phyloP scores from a whole-genome alignment of 2,888 invertebrate genomes.

The Troides oblongomaculatus region DNA sequence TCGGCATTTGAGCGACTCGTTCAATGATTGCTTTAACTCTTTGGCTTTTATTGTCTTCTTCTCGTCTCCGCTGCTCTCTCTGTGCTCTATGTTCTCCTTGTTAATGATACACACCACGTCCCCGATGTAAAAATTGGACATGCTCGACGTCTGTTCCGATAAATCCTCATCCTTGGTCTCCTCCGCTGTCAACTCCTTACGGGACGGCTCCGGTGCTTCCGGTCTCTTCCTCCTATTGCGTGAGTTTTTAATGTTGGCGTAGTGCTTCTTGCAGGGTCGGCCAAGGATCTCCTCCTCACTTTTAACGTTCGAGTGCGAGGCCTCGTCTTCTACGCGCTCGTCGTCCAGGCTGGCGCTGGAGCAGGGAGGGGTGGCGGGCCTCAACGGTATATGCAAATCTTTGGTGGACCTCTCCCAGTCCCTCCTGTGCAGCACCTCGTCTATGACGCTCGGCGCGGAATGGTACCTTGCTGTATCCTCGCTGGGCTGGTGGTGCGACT shows the following conservation, averaged over 20 bases:
- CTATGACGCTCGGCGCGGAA: conserved; percentile 71
- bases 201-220: conserved; percentile 30
- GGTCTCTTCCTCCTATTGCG: conserved; percentile 37
- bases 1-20: conserved; percentile 58
- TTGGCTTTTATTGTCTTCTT: conserved; percentile 49
- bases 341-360: conserved; percentile 41
- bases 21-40: conserved; percentile 63
- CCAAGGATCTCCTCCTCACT: conserved; percentile 40
- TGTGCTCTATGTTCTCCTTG: conserved; percentile 29
- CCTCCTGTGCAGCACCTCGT: conserved; percentile 66
- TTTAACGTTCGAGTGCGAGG: conserved; percentile 31
- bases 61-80: conserved; percentile 31
- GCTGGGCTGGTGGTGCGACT: conserved; percentile 45
- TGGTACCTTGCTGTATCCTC: conserved; percentile 58
- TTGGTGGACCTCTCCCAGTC: conserved; percentile 68
- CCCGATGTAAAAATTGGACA: conserved; percentile 60
- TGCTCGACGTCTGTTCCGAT: conserved; percentile 42
- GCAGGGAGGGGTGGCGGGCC: conserved; percentile 36
- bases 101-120: conserved; percentile 41
- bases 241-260: conserved; percentile 67
- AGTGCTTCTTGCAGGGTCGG: conserved; percentile 64
- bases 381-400: conserved; percentile 59
- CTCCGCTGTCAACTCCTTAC: conserved; percentile 43
- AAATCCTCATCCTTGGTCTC: conserved; percentile 65
- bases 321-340: conserved; percentile 33